Base-by-base conservation (phyloP, 2,113 vertebrate species). In the Pithys albifrons region DNA sequence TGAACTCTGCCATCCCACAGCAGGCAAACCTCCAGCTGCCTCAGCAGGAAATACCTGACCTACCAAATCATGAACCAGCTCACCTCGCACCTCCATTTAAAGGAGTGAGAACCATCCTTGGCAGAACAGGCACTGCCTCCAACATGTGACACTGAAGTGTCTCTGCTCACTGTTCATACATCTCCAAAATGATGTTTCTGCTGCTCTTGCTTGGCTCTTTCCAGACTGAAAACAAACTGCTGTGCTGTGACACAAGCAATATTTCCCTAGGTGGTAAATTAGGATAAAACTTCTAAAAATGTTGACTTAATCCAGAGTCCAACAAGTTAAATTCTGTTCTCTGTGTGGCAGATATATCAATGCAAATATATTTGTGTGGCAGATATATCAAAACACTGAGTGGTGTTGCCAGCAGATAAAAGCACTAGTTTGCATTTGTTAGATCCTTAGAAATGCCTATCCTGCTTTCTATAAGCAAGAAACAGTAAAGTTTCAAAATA, bases 41-140 rank as follows among this genome's bases (percentile, higher is more conserved):
- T 92, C 80, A 85, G 55, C 35, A 79, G 54, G 81, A 88, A 94
- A 62, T 22, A 61, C 11, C 84, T 65, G 58, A 85, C 52, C 62
- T 19, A 85, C 28, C 93, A 95, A 96, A 93, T 33, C 84, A 92
- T 51, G 80, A 89, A 62, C 80, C 49, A 75, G 78, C 52, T 76
- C 81, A 76, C 78, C 85, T 89, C 96, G 85, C 49, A 95, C 83
- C 94, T 97, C 93, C 91, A 93, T 88, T 83, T 97, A 78, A 92
- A 94, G 69, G 49, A 64, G 15, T 3, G 25, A 96, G 91, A 89
- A 52, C 45, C 85, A 85, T 29, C 90, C 69, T 39, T 95, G 82
- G 91, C 93, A 96, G 85, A 82, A 48, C 6, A 6, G 14, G 46
- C 48, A 87, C 57, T 87, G 61, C 87, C 81, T 70, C 66, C 65